These are phyloP conservation scores for Hoplias malabaricus DNA, from an alignment of 2,113 vertebrate genomes.

Conservation along the genomic window DNA sequence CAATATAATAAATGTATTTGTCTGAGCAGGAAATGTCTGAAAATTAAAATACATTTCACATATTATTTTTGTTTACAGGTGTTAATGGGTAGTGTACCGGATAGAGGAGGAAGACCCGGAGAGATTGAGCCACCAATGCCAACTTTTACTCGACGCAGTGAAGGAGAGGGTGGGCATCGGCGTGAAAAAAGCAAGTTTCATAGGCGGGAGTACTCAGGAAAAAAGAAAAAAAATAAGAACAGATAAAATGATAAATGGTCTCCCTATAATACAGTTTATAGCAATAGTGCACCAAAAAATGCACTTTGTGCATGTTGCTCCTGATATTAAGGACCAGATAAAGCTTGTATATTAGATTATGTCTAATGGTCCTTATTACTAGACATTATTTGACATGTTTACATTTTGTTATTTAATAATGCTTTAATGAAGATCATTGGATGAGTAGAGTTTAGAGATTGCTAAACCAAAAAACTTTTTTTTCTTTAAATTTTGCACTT, in stretches of 20 bases:
- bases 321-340: background rate
- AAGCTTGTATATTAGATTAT: background rate
- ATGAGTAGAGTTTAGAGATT: too few relatives aligned
- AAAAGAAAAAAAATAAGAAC: slow-evolving; percentile 47
- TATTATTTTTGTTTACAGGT: slow-evolving; percentile 60
- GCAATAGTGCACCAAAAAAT: background rate
- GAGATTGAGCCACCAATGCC: slow-evolving; percentile 89
- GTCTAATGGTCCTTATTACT: background rate
- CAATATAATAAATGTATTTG: too few relatives aligned
- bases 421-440: background rate
- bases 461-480: background rate
- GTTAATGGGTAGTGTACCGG: slow-evolving; percentile 82
- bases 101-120: slow-evolving; percentile 83
- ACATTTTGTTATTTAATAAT: background rate
- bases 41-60: too few relatives aligned
- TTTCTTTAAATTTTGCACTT: slow-evolving; percentile 7
- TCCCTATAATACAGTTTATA: background rate
- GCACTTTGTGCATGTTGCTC: background rate
- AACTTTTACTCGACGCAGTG: slow-evolving; percentile 70
- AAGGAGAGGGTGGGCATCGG: slow-evolving; percentile 57
- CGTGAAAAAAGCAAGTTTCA: slow-evolving; percentile 32
- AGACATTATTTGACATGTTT: background rate
- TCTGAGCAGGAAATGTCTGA: too few relatives aligned
- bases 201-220: slow-evolving; percentile 32
- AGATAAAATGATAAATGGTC: background rate